Evolutionary conservation across 2,888 invertebrate genomes (phyloP), one percentile per base, ranked within the genome.

Genomic region (Synanthedon tipuliformis): DNA sequence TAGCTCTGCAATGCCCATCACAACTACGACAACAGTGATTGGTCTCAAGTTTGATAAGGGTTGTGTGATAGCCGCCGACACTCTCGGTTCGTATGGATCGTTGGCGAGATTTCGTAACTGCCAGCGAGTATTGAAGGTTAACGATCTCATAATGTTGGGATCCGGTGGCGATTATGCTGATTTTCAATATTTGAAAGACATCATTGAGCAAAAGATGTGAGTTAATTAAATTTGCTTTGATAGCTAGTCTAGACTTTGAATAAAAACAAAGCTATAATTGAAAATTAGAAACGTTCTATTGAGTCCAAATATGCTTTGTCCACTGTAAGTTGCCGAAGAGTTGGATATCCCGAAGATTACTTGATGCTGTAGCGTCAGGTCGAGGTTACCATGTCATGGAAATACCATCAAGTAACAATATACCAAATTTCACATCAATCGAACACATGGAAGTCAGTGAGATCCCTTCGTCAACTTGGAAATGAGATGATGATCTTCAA

Each of bases 81-180:
- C 93, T 50, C 89, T 98, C 0, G 97, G 95, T 1, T 98, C 98
- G 0, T 99, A 98, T 67, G 99, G 99, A 16, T 94, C 95, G 0
- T 86, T 98, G 64, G 97, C 98, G 0, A 90, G 98, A 54, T 99
- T 92, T 80, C 90, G 95, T 55, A 91, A 95, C 78, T 92, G 95
- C 53, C 91, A 94, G 1, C 91, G 99, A 57, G 90, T 99, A 7
- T 88, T 94, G 69, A 93, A 94, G 82, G 94, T 99, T 41, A 99
- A 99, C 69, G 92, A 96, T 52, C 91, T 93, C 59, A 96, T 95
- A 27, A 88, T 99, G 51, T 82, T 99, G 11, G 98, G 97, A 0
- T 94, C 94, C 53, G 93, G 95, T 53, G 99, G 99, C 3, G 99
- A 99, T 81, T 98, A 96, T 71, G 99, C 97, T 8, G 99, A 99